A percentile compares a stretch with the other conserved stretches of the same genome.
phyloP scores from a whole-genome alignment of 2,888 invertebrate species.

The Acanthosepion esculentum region DNA sequence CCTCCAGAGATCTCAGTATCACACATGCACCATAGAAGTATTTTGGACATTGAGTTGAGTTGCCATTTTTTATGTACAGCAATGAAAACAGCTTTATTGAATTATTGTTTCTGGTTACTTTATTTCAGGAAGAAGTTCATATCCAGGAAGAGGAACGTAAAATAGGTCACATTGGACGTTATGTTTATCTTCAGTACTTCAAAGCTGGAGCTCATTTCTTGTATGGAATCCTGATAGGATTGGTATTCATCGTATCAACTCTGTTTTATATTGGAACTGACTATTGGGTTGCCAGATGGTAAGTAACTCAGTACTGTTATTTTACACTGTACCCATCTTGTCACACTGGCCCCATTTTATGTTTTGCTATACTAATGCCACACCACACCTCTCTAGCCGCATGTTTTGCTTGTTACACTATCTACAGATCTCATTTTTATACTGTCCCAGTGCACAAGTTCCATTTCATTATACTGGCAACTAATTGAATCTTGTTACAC shows the following conservation, averaged over 20 bases:
- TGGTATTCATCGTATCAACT: slow-evolving; percentile 82
- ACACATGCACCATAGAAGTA: no score
- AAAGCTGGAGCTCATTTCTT: slow-evolving; percentile 81
- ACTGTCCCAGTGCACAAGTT: no score
- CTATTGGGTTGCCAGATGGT: slow-evolving; percentile 87
- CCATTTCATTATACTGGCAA: no score
- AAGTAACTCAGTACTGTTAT: slow-evolving; percentile 60
- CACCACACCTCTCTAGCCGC: neutral
- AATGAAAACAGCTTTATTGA: no score
- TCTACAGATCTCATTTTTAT: no score
- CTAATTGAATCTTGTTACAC: no score
- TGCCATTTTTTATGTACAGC: no score
- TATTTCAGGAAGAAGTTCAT: slow-evolving; percentile 65
- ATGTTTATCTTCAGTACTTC: slow-evolving; percentile 83
- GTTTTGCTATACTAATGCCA: neutral
- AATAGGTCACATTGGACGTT: slow-evolving; percentile 78
- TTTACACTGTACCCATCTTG: neutral
- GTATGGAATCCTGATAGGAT: slow-evolving; percentile 78
- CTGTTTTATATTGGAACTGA: slow-evolving; percentile 83
- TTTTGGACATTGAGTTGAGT: no score
- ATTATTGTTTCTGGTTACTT: neutral
- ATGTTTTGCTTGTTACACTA: no score
- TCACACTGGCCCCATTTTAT: neutral
- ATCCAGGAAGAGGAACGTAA: slow-evolving; percentile 67
- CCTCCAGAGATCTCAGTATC: no score